Base-by-base conservation (phyloP, 2,888 invertebrate species). In the Sipha maydis region DNA sequence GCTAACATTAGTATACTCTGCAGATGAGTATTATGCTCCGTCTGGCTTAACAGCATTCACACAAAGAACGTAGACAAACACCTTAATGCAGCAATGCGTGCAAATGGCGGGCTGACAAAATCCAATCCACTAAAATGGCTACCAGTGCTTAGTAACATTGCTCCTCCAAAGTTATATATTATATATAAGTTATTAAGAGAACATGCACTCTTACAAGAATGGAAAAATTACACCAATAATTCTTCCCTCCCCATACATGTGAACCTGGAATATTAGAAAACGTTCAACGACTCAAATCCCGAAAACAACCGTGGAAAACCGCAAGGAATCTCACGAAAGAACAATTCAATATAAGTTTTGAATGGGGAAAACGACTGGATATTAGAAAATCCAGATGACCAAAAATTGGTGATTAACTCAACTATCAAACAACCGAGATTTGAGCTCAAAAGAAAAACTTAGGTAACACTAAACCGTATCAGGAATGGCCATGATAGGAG, bases 61-160 rank as follows among this genome's bases (percentile, higher is more conserved):
- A 34, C 56, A 75, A 75, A 61, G 54, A 84, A 76, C 17, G 56
- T 76, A 84, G 75, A 84, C 56, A 84, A 84, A 84, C 84, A 61
- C 25, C 61, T 84, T 75, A 76, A 84, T 61, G 73, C 34, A 11
- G 56, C 73, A 84, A 83, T 84, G 61, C 34, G 61, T n/a, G 67
- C 84, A 76, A 76, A 67, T 75, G 84, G 84, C 3, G 76, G 76
- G n/a, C 31, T 76, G 84, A 84, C 41, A 76, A 84, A 84, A 11
- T 41, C 84, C 28, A 76, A 28, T 76, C 84, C 56, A 84, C 75
- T 76, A 61, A 84, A 84, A 77, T 84, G 84, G 84, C 5, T 76
- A 84, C 75, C 76, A 61, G 67, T 84, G 73, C 34, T 76, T 38
- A 84, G 76, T 61, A 84, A 73, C 56, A 84, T 84, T 84, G 75